Conservation (phyloP, 2,797 vertebrate genomes). For the Sebastes matsubarae region DNA sequence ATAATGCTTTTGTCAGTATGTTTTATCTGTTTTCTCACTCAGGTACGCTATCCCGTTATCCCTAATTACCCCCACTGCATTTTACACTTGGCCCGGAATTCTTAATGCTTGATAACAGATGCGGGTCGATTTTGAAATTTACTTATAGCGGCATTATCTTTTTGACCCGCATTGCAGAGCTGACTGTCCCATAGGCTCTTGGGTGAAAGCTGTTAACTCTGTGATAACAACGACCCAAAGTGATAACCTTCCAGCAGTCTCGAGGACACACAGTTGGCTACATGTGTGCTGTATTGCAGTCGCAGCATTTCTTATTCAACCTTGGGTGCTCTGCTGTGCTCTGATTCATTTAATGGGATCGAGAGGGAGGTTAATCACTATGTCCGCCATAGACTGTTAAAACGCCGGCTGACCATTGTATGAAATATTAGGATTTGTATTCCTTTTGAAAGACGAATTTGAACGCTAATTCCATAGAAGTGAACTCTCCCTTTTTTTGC, state of each 20-base stretch:
- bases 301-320: constrained; percentile 75
- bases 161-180: constrained; percentile 72
- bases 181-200: constrained; percentile 68
- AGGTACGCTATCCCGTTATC: constrained; percentile 70
- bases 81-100: constrained; percentile 75
- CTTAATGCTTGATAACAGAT: constrained; percentile 75
- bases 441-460: constrained; percentile 37
- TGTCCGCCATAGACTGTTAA: constrained; percentile 65
- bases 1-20: constrained; percentile 79
- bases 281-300: constrained; percentile 68
- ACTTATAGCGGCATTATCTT: constrained; percentile 71
- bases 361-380: constrained; percentile 78
- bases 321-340: constrained; percentile 71
- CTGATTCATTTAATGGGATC: constrained; percentile 79
- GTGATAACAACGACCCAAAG: constrained; percentile 78
- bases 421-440: constrained; percentile 51
- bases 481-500: not conserved
- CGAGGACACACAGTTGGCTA: constrained; percentile 76
- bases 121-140: constrained; percentile 77
- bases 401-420: constrained; percentile 58
- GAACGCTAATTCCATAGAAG: constrained; percentile 4
- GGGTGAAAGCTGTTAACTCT: constrained; percentile 80
- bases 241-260: constrained; percentile 80
- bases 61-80: constrained; percentile 76
- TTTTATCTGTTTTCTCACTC: constrained; percentile 80